These are phyloP conservation scores for Volucella inflata DNA, from an alignment of 2,888 invertebrate genomes.

Conservation along the genomic window DNA sequence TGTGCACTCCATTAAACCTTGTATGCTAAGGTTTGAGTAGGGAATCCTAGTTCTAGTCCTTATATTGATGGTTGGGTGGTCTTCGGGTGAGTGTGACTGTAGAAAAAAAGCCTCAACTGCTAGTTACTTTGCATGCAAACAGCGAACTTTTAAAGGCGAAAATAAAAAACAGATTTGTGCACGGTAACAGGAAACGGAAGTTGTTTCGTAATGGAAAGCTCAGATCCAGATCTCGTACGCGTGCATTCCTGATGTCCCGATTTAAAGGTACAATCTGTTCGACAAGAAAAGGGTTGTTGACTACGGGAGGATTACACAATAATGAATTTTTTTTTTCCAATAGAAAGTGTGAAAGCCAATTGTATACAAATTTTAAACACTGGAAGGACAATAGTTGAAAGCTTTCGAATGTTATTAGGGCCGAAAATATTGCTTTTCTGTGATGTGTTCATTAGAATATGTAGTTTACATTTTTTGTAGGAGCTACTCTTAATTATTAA, in stretches of 20 bases:
- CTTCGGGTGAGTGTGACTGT: slow-evolving; percentile 7
- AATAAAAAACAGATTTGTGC: slow-evolving; percentile 64
- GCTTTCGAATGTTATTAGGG: too few relatives aligned
- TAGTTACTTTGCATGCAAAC: slow-evolving; percentile 63
- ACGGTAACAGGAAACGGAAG: slow-evolving; percentile 68
- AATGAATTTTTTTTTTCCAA: too few relatives aligned
- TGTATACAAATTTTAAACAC: too few relatives aligned
- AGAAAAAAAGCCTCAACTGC: slow-evolving; percentile 20
- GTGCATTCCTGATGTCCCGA: slow-evolving; percentile 8
- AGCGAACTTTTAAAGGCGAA: slow-evolving; percentile 43
- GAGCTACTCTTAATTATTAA: too few relatives aligned
- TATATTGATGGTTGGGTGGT: not conserved
- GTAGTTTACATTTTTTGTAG: too few relatives aligned
- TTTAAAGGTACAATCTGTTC: slow-evolving; percentile 15
- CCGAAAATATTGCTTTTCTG: too few relatives aligned
- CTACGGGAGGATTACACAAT: too few relatives aligned
- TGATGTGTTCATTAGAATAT: too few relatives aligned
- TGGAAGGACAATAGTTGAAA: too few relatives aligned
- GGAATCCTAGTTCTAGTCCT: slow-evolving; percentile 1
- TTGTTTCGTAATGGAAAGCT: slow-evolving; percentile 64
- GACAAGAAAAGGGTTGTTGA: not conserved
- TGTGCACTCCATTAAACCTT: slow-evolving; percentile 59
- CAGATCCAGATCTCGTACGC: slow-evolving; percentile 44
- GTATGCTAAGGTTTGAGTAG: slow-evolving; percentile 47
- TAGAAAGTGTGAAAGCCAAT: too few relatives aligned